A percentile compares a stretch with the other conserved stretches of the same genome.
These are phyloP conservation scores for Guaruba guarouba DNA, from an alignment of 2,113 vertebrate species.

Conservation along the genomic window DNA sequence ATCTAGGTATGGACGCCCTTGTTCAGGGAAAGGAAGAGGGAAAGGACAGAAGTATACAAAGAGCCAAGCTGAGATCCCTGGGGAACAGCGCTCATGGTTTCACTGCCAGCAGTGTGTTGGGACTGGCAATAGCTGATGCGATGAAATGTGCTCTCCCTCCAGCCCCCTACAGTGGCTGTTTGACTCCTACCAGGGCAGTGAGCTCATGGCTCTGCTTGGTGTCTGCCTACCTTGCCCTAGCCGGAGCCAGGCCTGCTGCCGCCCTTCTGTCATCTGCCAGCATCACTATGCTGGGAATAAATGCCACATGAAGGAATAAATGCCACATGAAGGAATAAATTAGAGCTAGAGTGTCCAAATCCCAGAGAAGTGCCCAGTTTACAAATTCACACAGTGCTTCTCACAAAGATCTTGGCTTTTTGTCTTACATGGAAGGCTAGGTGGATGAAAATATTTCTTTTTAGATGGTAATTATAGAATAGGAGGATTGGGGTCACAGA, in stretches of 20 bases:
- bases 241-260: background rate
- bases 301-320: background rate
- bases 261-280: background rate
- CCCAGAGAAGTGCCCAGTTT: background rate
- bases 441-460: slow-evolving; percentile 42
- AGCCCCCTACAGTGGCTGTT: background rate
- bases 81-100: background rate
- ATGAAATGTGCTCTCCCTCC: background rate
- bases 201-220: background rate
- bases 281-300: background rate
- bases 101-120: background rate
- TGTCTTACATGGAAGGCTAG: background rate
- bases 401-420: slow-evolving; percentile 6
- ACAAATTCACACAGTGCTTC: background rate
- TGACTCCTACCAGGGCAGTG: background rate
- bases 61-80: background rate
- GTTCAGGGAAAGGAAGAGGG: background rate
- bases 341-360: background rate
- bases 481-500: background rate
- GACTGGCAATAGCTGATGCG: background rate
- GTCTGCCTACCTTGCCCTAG: background rate
- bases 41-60: rapidly evolving
- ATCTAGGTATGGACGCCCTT: background rate
- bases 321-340: background rate
- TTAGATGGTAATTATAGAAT: background rate